Evolutionary conservation across 23 tunicate species (phyloP).

Genomic region (Halocynthia aurantium): DNA sequence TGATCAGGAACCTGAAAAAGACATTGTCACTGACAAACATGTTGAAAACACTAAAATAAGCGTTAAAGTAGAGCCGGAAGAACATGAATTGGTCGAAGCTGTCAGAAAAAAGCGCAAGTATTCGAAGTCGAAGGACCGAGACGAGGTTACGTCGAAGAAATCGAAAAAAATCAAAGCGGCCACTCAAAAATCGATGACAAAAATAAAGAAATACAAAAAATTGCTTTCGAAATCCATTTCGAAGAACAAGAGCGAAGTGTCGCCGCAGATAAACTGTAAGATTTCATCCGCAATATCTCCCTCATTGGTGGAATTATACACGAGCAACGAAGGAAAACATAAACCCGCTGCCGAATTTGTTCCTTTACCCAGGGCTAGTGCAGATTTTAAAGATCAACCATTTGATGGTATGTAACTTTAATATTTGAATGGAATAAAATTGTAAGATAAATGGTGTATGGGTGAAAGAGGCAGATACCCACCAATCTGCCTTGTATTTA

Average conservation of each 20-base stretch:
- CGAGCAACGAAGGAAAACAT: too few species aligned
- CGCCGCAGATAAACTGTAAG: neutral
- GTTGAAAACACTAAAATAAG: neutral
- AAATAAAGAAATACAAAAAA: constrained; percentile 6
- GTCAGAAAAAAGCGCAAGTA: constrained; percentile 18
- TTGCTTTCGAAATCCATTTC: neutral
- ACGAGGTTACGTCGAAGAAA: neutral
- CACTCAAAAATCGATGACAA: neutral
- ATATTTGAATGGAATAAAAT: too few species aligned
- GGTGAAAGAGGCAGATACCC: too few species aligned
- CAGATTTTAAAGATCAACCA: too few species aligned
- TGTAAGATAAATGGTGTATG: too few species aligned
- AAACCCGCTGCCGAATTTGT: too few species aligned
- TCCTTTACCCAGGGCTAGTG: too few species aligned
- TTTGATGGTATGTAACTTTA: too few species aligned
- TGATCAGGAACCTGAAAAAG: neutral
- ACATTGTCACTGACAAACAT: neutral
- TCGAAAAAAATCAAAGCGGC: constrained; percentile 5
- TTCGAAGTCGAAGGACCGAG: constrained; percentile 1
- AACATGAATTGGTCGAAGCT: neutral
- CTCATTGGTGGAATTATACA: too few species aligned
- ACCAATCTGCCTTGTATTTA: too few species aligned
- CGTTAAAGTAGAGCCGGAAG: too few species aligned
- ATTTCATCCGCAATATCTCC: too few species aligned
- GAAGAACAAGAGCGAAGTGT: neutral